phyloP scores from a whole-genome alignment of 2,888 invertebrate genomes.

The Osmoderma eremita region DNA sequence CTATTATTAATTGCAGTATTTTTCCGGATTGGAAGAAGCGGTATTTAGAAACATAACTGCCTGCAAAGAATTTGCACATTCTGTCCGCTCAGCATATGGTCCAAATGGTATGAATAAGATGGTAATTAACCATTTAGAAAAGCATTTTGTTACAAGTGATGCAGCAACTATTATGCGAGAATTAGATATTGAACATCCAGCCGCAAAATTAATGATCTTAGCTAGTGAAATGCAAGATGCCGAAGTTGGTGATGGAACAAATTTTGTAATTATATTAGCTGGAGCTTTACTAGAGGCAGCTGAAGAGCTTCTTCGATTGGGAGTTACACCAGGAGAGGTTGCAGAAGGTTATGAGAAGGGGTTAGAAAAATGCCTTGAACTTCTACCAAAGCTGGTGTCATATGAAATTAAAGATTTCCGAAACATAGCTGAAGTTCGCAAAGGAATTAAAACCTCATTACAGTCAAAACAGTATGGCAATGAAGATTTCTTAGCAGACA shows the following conservation, averaged over 20 bases:
- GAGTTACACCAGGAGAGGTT: conserved; percentile 96
- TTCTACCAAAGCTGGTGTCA: conserved; percentile 84
- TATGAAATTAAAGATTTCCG: conserved; percentile 77
- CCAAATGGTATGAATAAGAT: conserved; percentile 99
- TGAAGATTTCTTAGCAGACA: conserved; percentile 89
- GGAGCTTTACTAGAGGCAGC: conserved; percentile 91
- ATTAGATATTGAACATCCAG: conserved; percentile 97
- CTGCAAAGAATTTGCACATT: conserved; percentile 94
- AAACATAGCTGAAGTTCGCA: conserved; percentile 76
- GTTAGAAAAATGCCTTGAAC: conserved; percentile 86
- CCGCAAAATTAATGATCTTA: conserved; percentile 94
- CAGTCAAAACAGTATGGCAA: conserved; percentile 99
- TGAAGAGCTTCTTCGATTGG: conserved; percentile 91
- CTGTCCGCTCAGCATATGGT: conserved; percentile 94
- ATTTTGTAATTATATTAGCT: conserved; percentile 95
- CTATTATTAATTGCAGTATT: conserved; percentile 66
- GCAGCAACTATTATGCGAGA: conserved; percentile 98
- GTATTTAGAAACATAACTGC: conserved; percentile 95
- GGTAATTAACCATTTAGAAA: conserved; percentile 98
- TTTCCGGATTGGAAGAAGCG: conserved; percentile 96
- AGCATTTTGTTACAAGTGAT: conserved; percentile 98
- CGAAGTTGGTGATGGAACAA: conserved; percentile 95
- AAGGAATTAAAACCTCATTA: conserved; percentile 82
- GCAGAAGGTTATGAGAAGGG: conserved; percentile 95
- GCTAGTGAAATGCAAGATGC: conserved; percentile 99